Evolutionary conservation across 2,113 vertebrate species (phyloP), one percentile per base, ranked within the genome.

Genomic region (Bubo bubo): DNA sequence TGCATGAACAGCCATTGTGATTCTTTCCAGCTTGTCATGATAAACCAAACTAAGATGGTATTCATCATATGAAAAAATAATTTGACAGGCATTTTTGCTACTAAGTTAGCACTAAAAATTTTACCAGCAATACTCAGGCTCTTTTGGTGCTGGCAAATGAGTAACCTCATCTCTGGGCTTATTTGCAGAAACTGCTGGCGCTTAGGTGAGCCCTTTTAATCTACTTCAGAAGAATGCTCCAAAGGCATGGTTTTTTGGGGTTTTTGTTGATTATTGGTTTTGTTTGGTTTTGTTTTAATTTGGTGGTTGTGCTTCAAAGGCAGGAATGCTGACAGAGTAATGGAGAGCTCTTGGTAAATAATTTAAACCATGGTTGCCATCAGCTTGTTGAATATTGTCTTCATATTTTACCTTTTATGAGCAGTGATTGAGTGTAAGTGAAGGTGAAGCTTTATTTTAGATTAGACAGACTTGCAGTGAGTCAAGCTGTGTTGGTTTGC

Each of bases 1-100:
- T 80, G 34, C 7, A 0, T 41, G 50, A 91, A 60, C n/a, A 92
- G 68, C 52, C 55, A 23, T 59, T 84, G n/a, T 50, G 88, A 92
- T 86, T 84, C 64, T 53, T 95, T 84, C 72, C 56, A 83, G 34
- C 73, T 84, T 92, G 64, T 81, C 73, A 64, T 13, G 75, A 77
- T 64, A 89, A 87, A 91, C 43, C 53, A 68, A 37, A 49, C 32
- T 23, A 74, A 80, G 67, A 62, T 0, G 2, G 7, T 39, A 64
- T 87, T 91, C 43, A 53, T 88, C 76, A n/a, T 70, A 39, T 4
- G 14, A 58, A 49, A 52, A 95, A n/a, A 79, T 22, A 89, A 53
- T 87, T 41, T 92, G 79, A 87, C 76, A 87, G 86, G 60, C 2
- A 1, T 52, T 88, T 92, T 50, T 88, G 37, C 55, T 71, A 11